Conservation (phyloP, 2,113 vertebrate species). For the Panthera tigris region DNA sequence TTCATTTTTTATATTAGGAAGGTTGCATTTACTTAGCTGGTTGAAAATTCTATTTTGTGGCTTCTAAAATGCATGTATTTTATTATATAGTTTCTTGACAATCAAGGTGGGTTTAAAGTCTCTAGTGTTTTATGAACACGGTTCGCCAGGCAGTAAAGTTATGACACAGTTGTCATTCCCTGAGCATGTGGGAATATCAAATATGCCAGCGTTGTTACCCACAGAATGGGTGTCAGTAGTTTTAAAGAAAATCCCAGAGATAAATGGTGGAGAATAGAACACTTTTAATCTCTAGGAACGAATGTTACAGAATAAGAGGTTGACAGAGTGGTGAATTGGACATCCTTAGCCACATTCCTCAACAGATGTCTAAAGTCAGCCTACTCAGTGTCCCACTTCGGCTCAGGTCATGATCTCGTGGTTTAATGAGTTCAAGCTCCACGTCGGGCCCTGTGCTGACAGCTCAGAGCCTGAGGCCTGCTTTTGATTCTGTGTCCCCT, state of each 20-base stretch:
- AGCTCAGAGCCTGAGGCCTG: no score
- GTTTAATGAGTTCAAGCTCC: no score
- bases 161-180: not conserved
- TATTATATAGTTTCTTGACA: not conserved
- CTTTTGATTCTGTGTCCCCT: no score
- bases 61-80: conserved; percentile 4
- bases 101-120: not conserved
- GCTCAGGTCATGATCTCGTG: no score
- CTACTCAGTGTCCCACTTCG: not conserved
- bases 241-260: not conserved
- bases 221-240: not conserved
- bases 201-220: not conserved
- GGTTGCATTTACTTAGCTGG: not conserved
- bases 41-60: not conserved
- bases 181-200: not conserved
- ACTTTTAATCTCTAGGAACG: not conserved
- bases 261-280: not conserved
- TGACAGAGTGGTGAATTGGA: not conserved
- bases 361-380: not conserved
- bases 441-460: no score
- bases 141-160: not conserved
- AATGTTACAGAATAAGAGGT: not conserved
- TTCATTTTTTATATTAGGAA: not conserved
- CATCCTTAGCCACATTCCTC: not conserved
- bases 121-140: not conserved